Evolutionary conservation across 2,888 invertebrate genomes (phyloP).

Genomic region (Synanthedon vespiformis): DNA sequence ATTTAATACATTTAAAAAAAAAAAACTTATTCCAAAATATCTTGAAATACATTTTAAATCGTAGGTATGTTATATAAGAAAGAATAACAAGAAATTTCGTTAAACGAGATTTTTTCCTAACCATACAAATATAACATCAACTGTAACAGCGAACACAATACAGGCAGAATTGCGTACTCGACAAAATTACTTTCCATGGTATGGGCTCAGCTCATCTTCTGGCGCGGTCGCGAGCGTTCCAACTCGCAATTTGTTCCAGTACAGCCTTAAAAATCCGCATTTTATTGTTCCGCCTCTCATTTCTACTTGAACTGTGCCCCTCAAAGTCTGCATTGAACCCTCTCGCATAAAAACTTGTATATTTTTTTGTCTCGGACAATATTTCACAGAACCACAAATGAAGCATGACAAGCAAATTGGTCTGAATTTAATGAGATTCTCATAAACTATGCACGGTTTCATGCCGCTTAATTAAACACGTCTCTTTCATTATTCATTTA

Average conservation of each 20-base stretch:
- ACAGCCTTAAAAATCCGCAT: slow-evolving; percentile 64
- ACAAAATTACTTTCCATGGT: slow-evolving; percentile 15
- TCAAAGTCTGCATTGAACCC: slow-evolving; percentile 31
- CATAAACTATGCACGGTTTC: no score
- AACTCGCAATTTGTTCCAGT: slow-evolving; percentile 57
- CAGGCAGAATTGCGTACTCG: background rate
- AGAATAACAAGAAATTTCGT: no score
- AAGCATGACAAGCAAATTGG: background rate
- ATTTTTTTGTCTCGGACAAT: slow-evolving; percentile 10
- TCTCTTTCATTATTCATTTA: no score
- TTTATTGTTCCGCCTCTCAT: slow-evolving; percentile 60
- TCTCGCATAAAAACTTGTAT: slow-evolving; percentile 15
- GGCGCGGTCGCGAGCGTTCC: slow-evolving; percentile 38
- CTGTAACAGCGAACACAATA: background rate
- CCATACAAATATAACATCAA: no score
- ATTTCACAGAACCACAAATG: background rate
- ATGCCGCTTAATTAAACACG: no score
- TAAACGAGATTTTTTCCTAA: no score
- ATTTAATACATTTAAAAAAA: no score
- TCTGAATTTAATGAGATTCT: no score
- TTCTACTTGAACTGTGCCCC: slow-evolving; percentile 44
- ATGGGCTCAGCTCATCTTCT: slow-evolving; percentile 42
- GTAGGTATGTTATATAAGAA: no score
- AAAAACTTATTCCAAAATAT: no score
- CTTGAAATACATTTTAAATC: no score